These are phyloP conservation scores for Phanerotoma sp. DNA, from an alignment of 2,888 invertebrate genomes.

Conservation along the genomic window DNA sequence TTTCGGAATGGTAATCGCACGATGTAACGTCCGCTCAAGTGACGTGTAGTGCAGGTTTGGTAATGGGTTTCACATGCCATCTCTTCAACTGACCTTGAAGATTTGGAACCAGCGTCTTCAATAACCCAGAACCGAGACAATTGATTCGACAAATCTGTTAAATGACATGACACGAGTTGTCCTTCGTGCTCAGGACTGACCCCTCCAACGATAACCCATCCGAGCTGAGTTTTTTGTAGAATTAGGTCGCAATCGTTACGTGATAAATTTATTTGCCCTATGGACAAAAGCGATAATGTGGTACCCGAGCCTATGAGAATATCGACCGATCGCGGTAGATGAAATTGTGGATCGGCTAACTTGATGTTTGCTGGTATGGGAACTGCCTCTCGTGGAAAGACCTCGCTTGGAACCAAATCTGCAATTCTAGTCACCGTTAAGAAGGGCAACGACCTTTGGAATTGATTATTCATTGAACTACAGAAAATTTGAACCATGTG, in stretches of 20 bases:
- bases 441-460: constrained; percentile 1
- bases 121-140: too few relatives aligned
- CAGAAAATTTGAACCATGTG: neutral
- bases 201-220: constrained; percentile 31
- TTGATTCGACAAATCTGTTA: too few relatives aligned
- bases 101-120: constrained; percentile 9
- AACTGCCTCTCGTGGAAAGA: constrained; percentile 20
- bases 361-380: constrained; percentile 3
- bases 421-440: constrained; percentile 11
- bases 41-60: constrained; percentile 10
- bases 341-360: constrained; percentile 18
- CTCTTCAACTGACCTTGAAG: constrained; percentile 13
- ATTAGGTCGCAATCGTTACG: constrained; percentile 12
- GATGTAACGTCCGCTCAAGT: constrained; percentile 15
- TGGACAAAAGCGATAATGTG: constrained; percentile 16
- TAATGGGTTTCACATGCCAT: constrained; percentile 20
- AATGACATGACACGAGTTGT: neutral
- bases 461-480: constrained; percentile 4
- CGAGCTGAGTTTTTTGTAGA: constrained; percentile 29
- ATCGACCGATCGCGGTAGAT: constrained; percentile 11
- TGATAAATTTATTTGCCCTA: constrained; percentile 18
- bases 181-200: neutral
- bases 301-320: constrained; percentile 13
- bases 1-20: constrained; percentile 23
- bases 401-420: constrained; percentile 23